These are phyloP conservation scores for Butorides virescens DNA, from an alignment of 2,113 vertebrate species.

Conservation along the genomic window DNA sequence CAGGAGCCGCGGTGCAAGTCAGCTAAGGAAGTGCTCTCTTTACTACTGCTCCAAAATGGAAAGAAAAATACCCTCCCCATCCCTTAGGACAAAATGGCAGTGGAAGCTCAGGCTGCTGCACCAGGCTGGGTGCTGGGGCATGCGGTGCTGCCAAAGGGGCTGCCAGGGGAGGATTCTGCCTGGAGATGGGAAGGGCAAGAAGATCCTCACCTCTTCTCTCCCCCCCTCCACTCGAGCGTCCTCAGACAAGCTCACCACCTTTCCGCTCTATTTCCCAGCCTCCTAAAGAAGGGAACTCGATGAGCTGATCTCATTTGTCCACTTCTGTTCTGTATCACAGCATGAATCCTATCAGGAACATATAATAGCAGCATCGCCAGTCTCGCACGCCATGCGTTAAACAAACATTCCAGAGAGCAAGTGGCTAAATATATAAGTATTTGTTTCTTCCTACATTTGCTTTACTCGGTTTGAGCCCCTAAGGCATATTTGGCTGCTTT, in stretches of 20 bases:
- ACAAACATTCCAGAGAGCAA: background rate
- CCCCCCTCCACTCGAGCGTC: background rate
- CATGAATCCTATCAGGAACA: background rate
- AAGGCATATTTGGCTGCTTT: background rate
- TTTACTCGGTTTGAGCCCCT: background rate
- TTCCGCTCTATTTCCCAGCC: background rate
- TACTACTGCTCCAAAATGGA: background rate
- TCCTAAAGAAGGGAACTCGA: background rate
- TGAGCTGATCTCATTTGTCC: background rate
- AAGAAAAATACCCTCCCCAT: background rate
- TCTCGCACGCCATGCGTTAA: background rate
- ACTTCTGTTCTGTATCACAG: background rate
- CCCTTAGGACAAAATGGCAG: background rate
- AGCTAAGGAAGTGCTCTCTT: background rate
- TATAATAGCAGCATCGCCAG: background rate
- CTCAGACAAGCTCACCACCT: background rate
- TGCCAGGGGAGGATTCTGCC: background rate
- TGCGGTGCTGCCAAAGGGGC: fast-evolving
- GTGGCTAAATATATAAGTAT: background rate
- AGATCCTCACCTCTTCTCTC: background rate
- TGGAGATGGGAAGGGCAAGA: fast-evolving
- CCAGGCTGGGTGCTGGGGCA: fast-evolving
- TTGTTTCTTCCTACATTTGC: background rate
- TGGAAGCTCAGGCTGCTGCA: background rate
- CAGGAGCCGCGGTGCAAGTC: fast-evolving